phyloP scores from a whole-genome alignment of 2,888 invertebrate species.

The Amorpha juglandis region DNA sequence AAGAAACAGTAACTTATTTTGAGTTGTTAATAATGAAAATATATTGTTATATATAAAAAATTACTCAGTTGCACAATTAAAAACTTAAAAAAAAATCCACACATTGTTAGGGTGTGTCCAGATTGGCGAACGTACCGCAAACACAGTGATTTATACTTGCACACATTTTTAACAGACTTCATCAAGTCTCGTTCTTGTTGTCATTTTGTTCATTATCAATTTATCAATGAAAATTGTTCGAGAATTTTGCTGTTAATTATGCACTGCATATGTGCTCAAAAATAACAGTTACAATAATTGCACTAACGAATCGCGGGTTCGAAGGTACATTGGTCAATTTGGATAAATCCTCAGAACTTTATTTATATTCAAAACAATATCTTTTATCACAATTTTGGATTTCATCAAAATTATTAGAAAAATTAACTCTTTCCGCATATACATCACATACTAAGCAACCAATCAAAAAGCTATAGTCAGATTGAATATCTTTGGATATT shows the following conservation, averaged over 20 bases:
- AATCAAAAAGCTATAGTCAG: slow-evolving; percentile 53
- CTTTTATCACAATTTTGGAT: background rate
- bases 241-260: too few species aligned
- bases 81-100: too few species aligned
- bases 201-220: too few species aligned
- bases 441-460: slow-evolving; percentile 15
- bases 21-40: background rate
- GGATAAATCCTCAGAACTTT: background rate
- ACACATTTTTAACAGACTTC: too few species aligned
- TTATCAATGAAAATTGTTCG: too few species aligned
- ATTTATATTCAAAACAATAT: slow-evolving; percentile 17
- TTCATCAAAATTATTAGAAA: background rate
- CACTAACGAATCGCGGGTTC: background rate
- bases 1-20: slow-evolving; percentile 36
- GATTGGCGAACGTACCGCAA: too few species aligned
- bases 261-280: too few species aligned
- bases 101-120: too few species aligned
- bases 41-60: background rate
- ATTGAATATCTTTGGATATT: slow-evolving; percentile 51
- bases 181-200: too few species aligned
- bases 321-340: background rate
- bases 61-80: too few species aligned
- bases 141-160: too few species aligned
- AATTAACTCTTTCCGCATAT: background rate
- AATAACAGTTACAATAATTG: too few species aligned